Evolutionary conservation across 2,888 invertebrate genomes (phyloP), one percentile per base, ranked within the genome.

Genomic region (Aporophyla lueneburgensis): DNA sequence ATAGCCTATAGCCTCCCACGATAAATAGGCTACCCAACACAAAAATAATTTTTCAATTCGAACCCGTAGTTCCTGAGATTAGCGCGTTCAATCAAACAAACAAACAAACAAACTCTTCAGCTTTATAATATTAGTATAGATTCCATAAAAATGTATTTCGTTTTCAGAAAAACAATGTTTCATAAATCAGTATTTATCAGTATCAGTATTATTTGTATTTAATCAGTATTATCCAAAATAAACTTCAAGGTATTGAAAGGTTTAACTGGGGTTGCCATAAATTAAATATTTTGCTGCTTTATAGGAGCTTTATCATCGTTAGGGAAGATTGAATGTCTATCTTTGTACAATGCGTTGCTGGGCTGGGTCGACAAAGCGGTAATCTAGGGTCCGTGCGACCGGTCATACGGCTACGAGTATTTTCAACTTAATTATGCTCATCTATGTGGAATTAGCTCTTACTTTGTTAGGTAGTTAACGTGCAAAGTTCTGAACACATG

Each of bases 321-420:
- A 65, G 4, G 27, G 54, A 6, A 46, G 19, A 58, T 40, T 40
- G 21, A 12, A 53, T 46, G 27, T 65, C 2, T 66, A 69, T 70
- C 65, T 33, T 74, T 54, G 54, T 74, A 74, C 74, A 78, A 81
- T 58, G 70, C 53, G 33, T 51, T 61, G 51, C 49, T 53, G 54
- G 33, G 70, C 14, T 33, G 33, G 62, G 62, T 33, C 63, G 9
- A 68, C 66, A 69, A 71, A 73, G 53, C 27, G 14, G 43, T 63
- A 58, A 71, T 84, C 67, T 71, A 51, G 62, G 81, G 78, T 68
- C 68, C 40, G 65, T 74, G 59, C 59, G 66, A 56, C 71, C 61
- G 21, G 51, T 9, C 14, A 33, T 74, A 51, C 51, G 68, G 16
- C 10, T 21, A 24, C 27, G 53, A 33, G 14, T 46, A 54, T 24